phyloP scores from a whole-genome alignment of 1,140 invertebrate genomes.

The Drosophila ananassae region DNA sequence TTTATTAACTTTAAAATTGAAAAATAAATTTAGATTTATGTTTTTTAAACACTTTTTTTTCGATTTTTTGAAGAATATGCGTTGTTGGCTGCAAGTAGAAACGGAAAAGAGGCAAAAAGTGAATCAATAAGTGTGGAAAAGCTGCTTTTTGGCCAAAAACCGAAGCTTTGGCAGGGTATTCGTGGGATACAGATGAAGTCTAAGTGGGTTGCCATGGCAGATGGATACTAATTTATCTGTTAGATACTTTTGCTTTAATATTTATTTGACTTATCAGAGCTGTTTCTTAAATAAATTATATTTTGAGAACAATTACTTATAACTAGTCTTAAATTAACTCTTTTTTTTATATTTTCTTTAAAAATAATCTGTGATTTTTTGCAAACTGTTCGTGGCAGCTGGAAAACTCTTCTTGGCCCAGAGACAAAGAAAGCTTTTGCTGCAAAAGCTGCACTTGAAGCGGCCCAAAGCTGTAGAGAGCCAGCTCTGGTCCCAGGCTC shows the following conservation, averaged over 20 bases:
- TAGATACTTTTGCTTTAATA: not conserved
- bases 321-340: not conserved
- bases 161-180: constrained; percentile 32
- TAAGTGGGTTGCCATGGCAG: not conserved
- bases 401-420: constrained; percentile 13
- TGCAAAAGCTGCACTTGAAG: constrained; percentile 51
- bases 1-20: constrained; percentile 8
- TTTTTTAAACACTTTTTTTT: constrained; percentile 15
- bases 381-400: not conserved
- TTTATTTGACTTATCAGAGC: not conserved
- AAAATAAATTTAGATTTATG: constrained; percentile 4
- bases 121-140: constrained; percentile 62
- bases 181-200: not conserved
- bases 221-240: not conserved
- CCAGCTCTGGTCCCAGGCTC: constrained; percentile 9
- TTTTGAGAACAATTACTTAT: too few relatives aligned
- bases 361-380: not conserved
- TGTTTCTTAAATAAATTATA: not conserved
- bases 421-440: constrained; percentile 49
- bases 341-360: not conserved
- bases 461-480: constrained; percentile 58
- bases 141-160: constrained; percentile 30
- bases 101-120: constrained; percentile 20
- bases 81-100: constrained; percentile 59
- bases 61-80: constrained; percentile 27